These are phyloP conservation scores for Epizoanthus illoricatus DNA, from an alignment of 92 coral and sea anemone genomes.

Conservation along the genomic window DNA sequence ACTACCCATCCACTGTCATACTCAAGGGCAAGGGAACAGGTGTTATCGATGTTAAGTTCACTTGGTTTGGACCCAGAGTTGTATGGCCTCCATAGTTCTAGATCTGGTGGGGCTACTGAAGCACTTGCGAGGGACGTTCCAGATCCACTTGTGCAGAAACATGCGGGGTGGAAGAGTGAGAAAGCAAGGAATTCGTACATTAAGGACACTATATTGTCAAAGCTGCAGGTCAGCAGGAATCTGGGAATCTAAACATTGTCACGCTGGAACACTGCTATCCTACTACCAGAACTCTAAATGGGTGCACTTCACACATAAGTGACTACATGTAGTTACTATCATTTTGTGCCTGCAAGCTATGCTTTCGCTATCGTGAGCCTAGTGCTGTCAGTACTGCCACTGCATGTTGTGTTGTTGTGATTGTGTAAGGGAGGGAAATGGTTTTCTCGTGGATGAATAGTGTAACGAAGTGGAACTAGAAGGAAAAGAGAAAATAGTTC, in stretches of 20 bases:
- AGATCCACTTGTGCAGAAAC: not conserved
- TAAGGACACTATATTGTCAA: not conserved
- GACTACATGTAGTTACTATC: too few species aligned
- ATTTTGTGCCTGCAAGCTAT: not conserved
- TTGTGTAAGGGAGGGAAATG: too few species aligned
- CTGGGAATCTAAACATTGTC: not conserved
- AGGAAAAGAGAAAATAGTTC: too few species aligned
- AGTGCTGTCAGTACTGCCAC: not conserved
- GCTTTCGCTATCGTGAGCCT: not conserved
- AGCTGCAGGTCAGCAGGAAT: not conserved
- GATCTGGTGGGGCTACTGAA: constrained; percentile 30
- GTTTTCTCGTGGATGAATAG: too few species aligned
- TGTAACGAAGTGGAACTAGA: too few species aligned
- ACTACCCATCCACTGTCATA: not conserved
- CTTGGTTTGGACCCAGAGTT: constrained; percentile 18
- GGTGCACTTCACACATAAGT: too few species aligned
- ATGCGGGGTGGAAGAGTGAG: constrained; percentile 6
- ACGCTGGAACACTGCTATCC: not conserved
- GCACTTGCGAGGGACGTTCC: not conserved
- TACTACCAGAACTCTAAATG: not conserved
- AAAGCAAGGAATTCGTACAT: constrained; percentile 1
- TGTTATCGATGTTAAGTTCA: not conserved
- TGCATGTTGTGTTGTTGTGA: too few species aligned
- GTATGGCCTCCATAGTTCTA: constrained; percentile 29
- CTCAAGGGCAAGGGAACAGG: constrained; percentile 24